Evolutionary conservation across 1,140 invertebrate genomes (phyloP), one percentile per base, ranked within the genome.

Genomic region (Rhynchophorus ferrugineus): DNA sequence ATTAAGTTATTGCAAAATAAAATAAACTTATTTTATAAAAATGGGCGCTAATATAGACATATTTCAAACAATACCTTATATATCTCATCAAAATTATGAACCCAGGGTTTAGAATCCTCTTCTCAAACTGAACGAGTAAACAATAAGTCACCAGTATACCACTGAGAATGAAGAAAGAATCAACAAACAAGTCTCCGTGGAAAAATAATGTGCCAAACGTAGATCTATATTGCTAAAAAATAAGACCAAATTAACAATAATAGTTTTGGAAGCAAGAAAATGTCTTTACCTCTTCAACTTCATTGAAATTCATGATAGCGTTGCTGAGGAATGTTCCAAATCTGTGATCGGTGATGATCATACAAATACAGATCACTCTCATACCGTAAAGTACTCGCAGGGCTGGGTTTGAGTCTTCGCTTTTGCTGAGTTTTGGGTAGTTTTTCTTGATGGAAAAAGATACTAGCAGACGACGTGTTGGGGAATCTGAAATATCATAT

Each of bases 121-220:
- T 70, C n/a, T 71, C 65, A 33, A 73, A 65, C 49, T 74, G 69
- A 37, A 71, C 68, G 59, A 81, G 37, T 54, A 74, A 59, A 3
- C 74, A 57, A 58, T 78, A 77, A 8, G 70, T 64, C 2, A 76
- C 69, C 9, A 81, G 61, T 17, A 77, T 49, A 22, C 80, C 81
- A 61, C 81, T 82, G 11, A 77, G 58, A 29, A 79, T 59, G 56
- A 83, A 82, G 62, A 83, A 84, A 0, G 78, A 73, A 64, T 84
- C 81, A 3, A 83, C 81, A 39, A 79, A 75, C 2, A 82, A 64
- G 49, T 79, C 75, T n/a, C 76, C 77, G 62, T 82, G 81, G 8
- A 76, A 67, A 2, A 75, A 51, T 7, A 76, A 62, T 39, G 71
- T 58, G 0, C 69, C 72, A 2, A 61, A 45, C 18, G 58, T 8